Evolutionary conservation across 2,888 invertebrate genomes (phyloP).

Genomic region (Epirrhoe tristata): DNA sequence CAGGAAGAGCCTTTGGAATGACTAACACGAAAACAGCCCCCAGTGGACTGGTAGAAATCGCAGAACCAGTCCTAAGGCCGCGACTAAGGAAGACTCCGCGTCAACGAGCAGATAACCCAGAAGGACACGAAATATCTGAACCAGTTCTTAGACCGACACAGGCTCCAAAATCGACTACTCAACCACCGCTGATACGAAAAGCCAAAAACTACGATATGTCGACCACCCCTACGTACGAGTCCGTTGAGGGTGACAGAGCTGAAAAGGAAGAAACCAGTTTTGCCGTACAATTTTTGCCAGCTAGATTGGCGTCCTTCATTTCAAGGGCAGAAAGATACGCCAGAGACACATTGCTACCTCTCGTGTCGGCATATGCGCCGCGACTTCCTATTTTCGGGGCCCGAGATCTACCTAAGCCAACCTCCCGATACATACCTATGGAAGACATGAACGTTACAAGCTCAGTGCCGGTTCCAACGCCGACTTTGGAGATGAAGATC

Average conservation of each 20-base stretch:
- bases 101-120: slow-evolving; percentile 77
- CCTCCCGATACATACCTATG: slow-evolving; percentile 88
- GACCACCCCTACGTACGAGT: slow-evolving; percentile 72
- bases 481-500: slow-evolving; percentile 82
- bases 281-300: slow-evolving; percentile 92
- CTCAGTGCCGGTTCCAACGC: slow-evolving; percentile 74
- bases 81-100: slow-evolving; percentile 84
- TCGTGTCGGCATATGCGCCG: slow-evolving; percentile 92
- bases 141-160: slow-evolving; percentile 85
- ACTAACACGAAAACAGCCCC: slow-evolving; percentile 78
- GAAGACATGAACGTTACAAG: slow-evolving; percentile 69
- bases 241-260: slow-evolving; percentile 62
- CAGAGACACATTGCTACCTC: slow-evolving; percentile 89
- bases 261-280: slow-evolving; percentile 76
- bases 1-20: slow-evolving; percentile 87
- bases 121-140: slow-evolving; percentile 87
- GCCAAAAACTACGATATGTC: slow-evolving; percentile 79
- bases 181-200: slow-evolving; percentile 64
- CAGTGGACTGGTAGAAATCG: slow-evolving; percentile 86
- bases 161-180: slow-evolving; percentile 64
- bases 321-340: slow-evolving; percentile 93
- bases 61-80: slow-evolving; percentile 90
- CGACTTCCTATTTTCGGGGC: slow-evolving; percentile 87
- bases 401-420: slow-evolving; percentile 75
- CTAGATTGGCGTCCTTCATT: slow-evolving; percentile 91